A percentile compares a stretch with the other conserved stretches of the same genome.
Conservation (phyloP, 2,888 invertebrate species). For the Rhorus exstirpatorius region DNA sequence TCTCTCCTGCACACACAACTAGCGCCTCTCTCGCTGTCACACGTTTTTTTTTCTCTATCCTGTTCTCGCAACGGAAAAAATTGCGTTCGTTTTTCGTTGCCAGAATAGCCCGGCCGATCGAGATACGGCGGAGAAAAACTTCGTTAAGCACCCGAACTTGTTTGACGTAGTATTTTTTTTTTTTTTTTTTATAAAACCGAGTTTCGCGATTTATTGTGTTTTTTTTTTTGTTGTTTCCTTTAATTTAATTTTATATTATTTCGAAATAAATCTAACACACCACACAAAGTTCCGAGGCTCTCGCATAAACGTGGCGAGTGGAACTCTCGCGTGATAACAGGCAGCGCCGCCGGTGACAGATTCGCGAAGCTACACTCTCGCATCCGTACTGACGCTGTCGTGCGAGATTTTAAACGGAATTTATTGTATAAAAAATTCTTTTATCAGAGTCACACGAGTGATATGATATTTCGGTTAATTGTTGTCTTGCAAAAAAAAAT, state of each 20-base stretch:
- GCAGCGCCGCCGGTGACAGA: constrained; percentile 77
- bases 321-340: constrained; percentile 71
- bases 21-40: constrained; percentile 61
- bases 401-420: constrained; percentile 3
- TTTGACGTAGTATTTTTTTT: constrained; percentile 21
- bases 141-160: constrained; percentile 39
- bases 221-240: constrained; percentile 11
- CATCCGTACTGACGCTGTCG: constrained; percentile 68
- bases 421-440: no score
- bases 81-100: constrained; percentile 33
- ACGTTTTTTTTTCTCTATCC: constrained; percentile 55
- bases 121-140: constrained; percentile 18
- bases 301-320: constrained; percentile 73
- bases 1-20: constrained; percentile 69
- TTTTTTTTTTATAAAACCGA: constrained; percentile 21
- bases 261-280: constrained; percentile 49
- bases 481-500: no score
- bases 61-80: constrained; percentile 27
- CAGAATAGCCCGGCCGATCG: constrained; percentile 37
- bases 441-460: no score
- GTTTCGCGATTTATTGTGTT: constrained; percentile 39
- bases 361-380: constrained; percentile 60
- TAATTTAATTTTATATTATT: constrained; percentile 36
- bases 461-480: no score
- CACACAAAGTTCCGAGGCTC: constrained; percentile 59